phyloP scores from a whole-genome alignment of 2,797 vertebrate species.

The Cheirogaleus major region DNA sequence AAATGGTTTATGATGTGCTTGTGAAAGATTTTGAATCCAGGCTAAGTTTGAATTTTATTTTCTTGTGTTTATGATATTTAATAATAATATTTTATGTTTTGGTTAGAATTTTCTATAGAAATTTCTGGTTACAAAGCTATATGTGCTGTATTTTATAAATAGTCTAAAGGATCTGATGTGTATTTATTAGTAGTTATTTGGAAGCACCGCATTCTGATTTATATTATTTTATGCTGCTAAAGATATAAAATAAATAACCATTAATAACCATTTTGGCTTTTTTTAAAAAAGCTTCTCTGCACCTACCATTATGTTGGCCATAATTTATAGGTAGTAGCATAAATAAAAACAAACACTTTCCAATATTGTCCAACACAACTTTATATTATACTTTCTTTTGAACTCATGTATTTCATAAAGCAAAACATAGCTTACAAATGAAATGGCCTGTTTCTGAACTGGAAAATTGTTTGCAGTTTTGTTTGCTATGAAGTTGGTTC shows the following conservation, averaged over 20 bases:
- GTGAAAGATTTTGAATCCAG: not conserved
- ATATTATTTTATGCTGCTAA: not conserved
- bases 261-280: not conserved
- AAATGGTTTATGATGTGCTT: not conserved
- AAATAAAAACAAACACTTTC: not conserved
- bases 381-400: not conserved
- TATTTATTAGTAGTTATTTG: slow-evolving; percentile 7
- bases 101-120: not conserved
- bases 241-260: not conserved
- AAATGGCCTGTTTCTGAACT: not conserved
- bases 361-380: not conserved
- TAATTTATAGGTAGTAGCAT: not conserved
- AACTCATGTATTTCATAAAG: slow-evolving; percentile 24
- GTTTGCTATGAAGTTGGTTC: not conserved
- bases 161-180: not conserved
- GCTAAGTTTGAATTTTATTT: slow-evolving; percentile 4
- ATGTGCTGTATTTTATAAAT: not conserved
- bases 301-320: not conserved
- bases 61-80: slow-evolving; percentile 25
- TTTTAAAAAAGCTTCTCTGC: not conserved
- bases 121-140: not conserved
- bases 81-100: slow-evolving; percentile 12
- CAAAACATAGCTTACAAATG: not conserved
- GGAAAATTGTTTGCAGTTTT: not conserved
- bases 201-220: not conserved